Base-by-base conservation (phyloP, 92 coral and sea anemone genomes). In the Galaxea fascicularis region DNA sequence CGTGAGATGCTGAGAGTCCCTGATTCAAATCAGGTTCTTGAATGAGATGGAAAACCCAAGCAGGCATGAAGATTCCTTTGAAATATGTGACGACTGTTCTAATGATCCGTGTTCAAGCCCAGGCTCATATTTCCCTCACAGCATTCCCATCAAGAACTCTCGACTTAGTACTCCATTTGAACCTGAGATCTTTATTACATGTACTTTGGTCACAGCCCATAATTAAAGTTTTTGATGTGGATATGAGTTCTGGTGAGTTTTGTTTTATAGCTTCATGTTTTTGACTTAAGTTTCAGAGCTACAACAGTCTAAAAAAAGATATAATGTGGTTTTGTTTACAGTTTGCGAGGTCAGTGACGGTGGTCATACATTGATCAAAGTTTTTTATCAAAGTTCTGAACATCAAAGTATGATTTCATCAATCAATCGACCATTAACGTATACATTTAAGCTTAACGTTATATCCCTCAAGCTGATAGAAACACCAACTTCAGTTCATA, bases 101-200 rank as follows among this genome's bases (percentile, higher is more conserved):
- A 22, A 60, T 22, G 28, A 22, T 60, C 66, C 66, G 22, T 60
- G 35, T 60, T 60, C 66, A 60, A 60, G 66, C 66, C 66, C 66
- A n/a, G 66, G 66, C 28, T 3, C 66, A 15, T 56, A 56, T 56
- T 56, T 56, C n/a, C 62, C 62, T 56, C 62, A 56, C 62, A 56
- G 62, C 62, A 56, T 22, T 56, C 62, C 62, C 22, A 56, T 56
- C 62, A 56, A 56, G 62, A 56, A 56, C 20, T 56, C 62, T 56
- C 62, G 62, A 56, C 62, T n/a, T n/a, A n/a, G n/a, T n/a, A n/a
- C n/a, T n/a, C n/a, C n/a, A n/a, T n/a, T n/a, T n/a, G n/a, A n/a
- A n/a, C n/a, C n/a, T n/a, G n/a, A n/a, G n/a, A n/a, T n/a, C n/a
- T n/a, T n/a, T n/a, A n/a, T n/a, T n/a, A n/a, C n/a, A n/a, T n/a